A percentile compares a stretch with the other conserved stretches of the same genome.
phyloP scores from a whole-genome alignment of 1,140 invertebrate genomes.

The Portunus trituberculatus region DNA sequence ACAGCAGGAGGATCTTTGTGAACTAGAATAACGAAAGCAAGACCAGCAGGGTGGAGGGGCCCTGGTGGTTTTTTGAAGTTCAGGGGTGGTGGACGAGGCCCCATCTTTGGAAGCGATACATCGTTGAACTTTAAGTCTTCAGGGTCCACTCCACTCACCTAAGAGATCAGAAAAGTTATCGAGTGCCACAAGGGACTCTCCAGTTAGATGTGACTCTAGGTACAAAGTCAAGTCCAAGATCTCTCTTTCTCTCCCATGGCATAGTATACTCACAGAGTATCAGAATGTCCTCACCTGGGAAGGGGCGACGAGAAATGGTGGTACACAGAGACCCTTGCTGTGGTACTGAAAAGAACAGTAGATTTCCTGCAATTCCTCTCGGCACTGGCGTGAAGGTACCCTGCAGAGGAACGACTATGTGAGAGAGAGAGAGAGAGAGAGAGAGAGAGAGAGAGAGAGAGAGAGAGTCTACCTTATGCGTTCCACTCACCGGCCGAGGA shows the following conservation, averaged over 20 bases:
- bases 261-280: neutral
- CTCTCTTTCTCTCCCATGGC: no score
- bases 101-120: conserved; percentile 32
- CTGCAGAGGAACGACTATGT: conserved; percentile 18
- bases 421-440: neutral
- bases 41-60: conserved; percentile 25
- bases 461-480: neutral
- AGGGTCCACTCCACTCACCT: conserved; percentile 34
- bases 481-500: conserved; percentile 60
- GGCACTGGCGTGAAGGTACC: conserved; percentile 55
- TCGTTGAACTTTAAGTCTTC: conserved; percentile 2
- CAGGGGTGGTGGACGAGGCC: neutral
- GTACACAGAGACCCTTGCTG: conserved; percentile 66
- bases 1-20: conserved; percentile 70
- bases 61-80: neutral
- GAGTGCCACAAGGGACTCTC: no score
- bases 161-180: neutral
- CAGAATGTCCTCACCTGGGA: conserved; percentile 48
- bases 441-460: no score
- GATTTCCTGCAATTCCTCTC: conserved; percentile 62
- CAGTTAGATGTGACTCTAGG: no score
- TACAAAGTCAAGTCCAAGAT: no score
- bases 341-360: conserved; percentile 74
- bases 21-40: conserved; percentile 68
- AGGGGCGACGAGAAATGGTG: conserved; percentile 63